phyloP scores from a whole-genome alignment of 2,888 invertebrate species.

The Opisthograptis luteolata region DNA sequence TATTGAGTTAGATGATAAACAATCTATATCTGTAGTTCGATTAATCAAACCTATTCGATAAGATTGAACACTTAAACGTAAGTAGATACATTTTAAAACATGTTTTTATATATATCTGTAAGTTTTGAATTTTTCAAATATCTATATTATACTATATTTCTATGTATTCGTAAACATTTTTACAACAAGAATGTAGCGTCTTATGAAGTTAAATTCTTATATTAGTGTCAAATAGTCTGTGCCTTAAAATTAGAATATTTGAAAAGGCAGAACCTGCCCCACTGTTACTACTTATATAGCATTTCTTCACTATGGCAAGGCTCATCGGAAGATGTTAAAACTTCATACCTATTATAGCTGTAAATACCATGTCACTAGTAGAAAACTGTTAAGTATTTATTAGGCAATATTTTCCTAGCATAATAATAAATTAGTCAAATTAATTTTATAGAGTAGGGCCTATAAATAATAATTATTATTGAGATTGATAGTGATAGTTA shows the following conservation, averaged over 20 bases:
- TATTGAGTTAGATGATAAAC: conserved; percentile 26
- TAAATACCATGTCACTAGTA: conserved; percentile 49
- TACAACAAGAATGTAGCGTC: conserved; percentile 1
- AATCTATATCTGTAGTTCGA: conserved; percentile 18
- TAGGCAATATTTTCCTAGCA: conserved; percentile 52
- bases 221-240: conserved; percentile 57
- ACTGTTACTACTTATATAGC: conserved; percentile 1
- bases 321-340: conserved; percentile 37
- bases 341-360: conserved; percentile 27
- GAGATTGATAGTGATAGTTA: conserved; percentile 64
- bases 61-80: conserved; percentile 16
- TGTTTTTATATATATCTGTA: conserved; percentile 9
- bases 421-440: conserved; percentile 76
- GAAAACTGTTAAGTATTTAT: conserved; percentile 46
- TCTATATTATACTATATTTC: no score
- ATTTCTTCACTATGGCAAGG: conserved; percentile 8
- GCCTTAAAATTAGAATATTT: conserved; percentile 53
- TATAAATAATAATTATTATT: conserved; percentile 56
- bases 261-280: neutral
- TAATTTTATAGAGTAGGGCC: conserved; percentile 51
- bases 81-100: neutral
- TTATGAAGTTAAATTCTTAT: neutral
- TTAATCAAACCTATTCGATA: conserved; percentile 23
- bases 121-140: conserved; percentile 3
- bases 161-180: no score